Base-by-base conservation (phyloP, 1,140 invertebrate species). In the Euschistus heros region DNA sequence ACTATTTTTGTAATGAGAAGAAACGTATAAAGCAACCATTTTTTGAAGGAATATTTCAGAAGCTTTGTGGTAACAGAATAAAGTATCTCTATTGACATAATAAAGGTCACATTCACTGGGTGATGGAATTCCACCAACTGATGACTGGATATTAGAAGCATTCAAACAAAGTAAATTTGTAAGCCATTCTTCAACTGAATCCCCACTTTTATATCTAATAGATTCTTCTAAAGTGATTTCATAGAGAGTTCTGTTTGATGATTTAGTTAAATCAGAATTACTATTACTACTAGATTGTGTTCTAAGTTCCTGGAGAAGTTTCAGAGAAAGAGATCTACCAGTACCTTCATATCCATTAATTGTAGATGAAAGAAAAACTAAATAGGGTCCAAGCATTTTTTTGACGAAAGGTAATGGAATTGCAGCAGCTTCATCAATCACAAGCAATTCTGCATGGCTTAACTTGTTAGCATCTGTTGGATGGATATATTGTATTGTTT, bases 301-400 rank as follows among this genome's bases (percentile, higher is more conserved):
- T 63, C 89, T 75, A 0, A 99, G 78, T 73, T 99, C 92, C 68
- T 95, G 86, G 18, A 99, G 84, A 2, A 99, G 77, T 79, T 99
- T 99, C 15, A 99, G 76, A 0, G 94, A 97, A 5, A 99, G 79
- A 2, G 94, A 97, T 22, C 97, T 80, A 0, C 97, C 96, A 0
- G 97, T 99, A 62, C 97, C 97, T 82, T 99, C 97, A 76, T 99
- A 98, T 73, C 94, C 96, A 74, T 97, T 96, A 33, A 98, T 92
- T 0, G 97, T 99, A 0, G 97, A 99, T 0, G 97, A 87, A 72
- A 99, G 84, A 73, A 99, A 94, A 5, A 95, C 90, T 42, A 99
- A 79, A 74, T 97, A 97, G 0, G 94, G 92, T 0, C 93, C 93
- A 62, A 94, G 80, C 74, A 97, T 87, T 47, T 86, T 83, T 72